Evolutionary conservation across 2,888 invertebrate genomes (phyloP), one percentile per base, ranked within the genome.

Genomic region (Diadegma fenestrale): DNA sequence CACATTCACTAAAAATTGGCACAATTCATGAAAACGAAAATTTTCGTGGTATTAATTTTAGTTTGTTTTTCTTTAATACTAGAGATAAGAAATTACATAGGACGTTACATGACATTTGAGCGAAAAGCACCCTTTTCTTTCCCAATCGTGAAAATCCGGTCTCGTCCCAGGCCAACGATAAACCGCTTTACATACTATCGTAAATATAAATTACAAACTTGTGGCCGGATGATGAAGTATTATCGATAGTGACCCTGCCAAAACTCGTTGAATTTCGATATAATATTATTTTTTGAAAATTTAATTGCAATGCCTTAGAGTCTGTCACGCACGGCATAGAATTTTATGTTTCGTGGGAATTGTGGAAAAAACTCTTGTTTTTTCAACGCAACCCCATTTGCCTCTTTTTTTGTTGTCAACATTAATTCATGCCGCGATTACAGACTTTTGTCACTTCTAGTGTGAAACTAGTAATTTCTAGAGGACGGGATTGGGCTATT

Each of bases 201-300:
- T 89, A 90, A 73, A 88, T 90, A 86, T 61, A 84, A 66, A 86
- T 88, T 86, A 84, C 88, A 88, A 87, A 91, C 89, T 89, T 80
- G 87, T 91, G 90, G 92, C 90, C 90, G 90, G 92, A 92, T 89
- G 83, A 51, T 86, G 88, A 91, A 88, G 88, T 90, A 91, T 91
- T 88, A 89, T 88, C 87, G 88, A 88, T 85, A 83, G 84, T 87
- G 82, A 87, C 80, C 87, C 88, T 87, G 87, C 82, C 80, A 80
- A 79, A 84, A 89, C 76, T 87, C 84, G 81, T 87, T 86, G 73
- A 77, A 84, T 80, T 80, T 73, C 51, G 71, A 48, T 85, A 86
- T 63, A 81, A 48, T 26, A 73, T 45, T 64, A 78, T 71, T 68
- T 22, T n/a, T 43, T 33, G 17, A 76, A 76, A 79, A 81, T 79